These are phyloP conservation scores for Mormyrus iriodes DNA, from an alignment of 2,113 vertebrate genomes.

Conservation along the genomic window DNA sequence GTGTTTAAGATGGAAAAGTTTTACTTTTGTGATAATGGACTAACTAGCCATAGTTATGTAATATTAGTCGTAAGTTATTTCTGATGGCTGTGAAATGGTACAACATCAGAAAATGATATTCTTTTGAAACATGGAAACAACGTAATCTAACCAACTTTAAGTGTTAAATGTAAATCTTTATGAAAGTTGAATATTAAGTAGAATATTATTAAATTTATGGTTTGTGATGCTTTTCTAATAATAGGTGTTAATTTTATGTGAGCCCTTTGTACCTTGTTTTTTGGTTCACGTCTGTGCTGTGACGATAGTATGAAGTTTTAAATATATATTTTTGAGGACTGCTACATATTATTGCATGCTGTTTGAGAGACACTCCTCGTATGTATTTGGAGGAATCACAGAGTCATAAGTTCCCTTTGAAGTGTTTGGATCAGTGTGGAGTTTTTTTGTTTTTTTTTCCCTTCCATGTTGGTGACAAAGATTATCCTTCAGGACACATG, in stretches of 20 bases:
- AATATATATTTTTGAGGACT: not conserved
- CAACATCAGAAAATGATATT: not conserved
- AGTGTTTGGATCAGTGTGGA: slow-evolving; percentile 61
- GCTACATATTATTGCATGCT: not conserved
- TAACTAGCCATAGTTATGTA: not conserved
- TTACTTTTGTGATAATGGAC: not conserved
- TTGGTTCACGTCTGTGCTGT: not conserved
- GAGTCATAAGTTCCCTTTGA: not conserved
- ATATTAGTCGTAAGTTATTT: not conserved
- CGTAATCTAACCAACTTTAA: not conserved
- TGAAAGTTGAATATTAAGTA: not conserved
- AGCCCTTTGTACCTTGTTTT: not conserved
- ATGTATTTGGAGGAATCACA: not conserved
- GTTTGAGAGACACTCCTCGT: not conserved
- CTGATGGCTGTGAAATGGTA: not conserved
- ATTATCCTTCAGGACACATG: not conserved
- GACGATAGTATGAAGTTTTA: not conserved
- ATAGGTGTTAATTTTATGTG: not conserved
- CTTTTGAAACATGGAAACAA: not conserved
- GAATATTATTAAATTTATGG: not conserved
- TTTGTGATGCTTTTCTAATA: not conserved
- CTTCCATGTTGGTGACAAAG: slow-evolving; percentile 9
- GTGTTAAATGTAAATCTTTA: not conserved
- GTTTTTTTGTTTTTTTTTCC: slow-evolving; percentile 34
- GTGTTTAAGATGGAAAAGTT: not conserved